Base-by-base conservation (phyloP, 92 coral and sea anemone species). In the Nematostella vectensis region DNA sequence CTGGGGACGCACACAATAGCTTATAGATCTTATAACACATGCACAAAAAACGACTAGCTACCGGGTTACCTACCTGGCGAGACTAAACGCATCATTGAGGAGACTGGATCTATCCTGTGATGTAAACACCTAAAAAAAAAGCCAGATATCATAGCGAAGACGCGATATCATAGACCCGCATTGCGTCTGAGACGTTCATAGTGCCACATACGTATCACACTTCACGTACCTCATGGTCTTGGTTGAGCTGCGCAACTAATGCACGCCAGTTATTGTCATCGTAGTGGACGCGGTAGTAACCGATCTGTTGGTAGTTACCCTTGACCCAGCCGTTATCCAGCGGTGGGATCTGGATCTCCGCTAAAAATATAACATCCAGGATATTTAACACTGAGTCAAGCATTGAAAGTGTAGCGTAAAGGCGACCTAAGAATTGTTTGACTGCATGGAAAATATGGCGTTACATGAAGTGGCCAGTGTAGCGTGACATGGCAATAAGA, bases 281-380 rank as follows among this genome's bases (percentile, higher is more conserved):
- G 54, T 91, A 91, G 40, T 85, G 70, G 27, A 91, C 98, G 51
- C 98, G 73, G 76, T 91, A 91, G 66, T 67, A 91, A 2, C 98
- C 98, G 21, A 62, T 51, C 57, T 88, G 94, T 25, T 61, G 56
- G 50, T 73, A 65, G 57, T 91, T 91, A 2, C 82, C 95, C 70
- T 91, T 91, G 58, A 91, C 81, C 98, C 98, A 91, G 27, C 60
- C 49, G 9, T 25, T 52, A 13, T 52, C 65, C 4, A 11, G 9
- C 8, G 8, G 22, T 10, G 88, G 88, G 85, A 85, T 77, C 0
- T 64, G 52, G 29, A 87, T 65, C 68, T 73, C 76, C 17, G 64
- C 98, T 91, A 21, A 2, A 51, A 59, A 28, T 47, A 42, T 3
- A 13, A 58, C 45, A 29, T 47, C 50, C n/a, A 17, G 25, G 11